A percentile compares a stretch with the other conserved stretches of the same genome.
phyloP scores from a whole-genome alignment of 2,113 vertebrate genomes.

The Zingel zingel region DNA sequence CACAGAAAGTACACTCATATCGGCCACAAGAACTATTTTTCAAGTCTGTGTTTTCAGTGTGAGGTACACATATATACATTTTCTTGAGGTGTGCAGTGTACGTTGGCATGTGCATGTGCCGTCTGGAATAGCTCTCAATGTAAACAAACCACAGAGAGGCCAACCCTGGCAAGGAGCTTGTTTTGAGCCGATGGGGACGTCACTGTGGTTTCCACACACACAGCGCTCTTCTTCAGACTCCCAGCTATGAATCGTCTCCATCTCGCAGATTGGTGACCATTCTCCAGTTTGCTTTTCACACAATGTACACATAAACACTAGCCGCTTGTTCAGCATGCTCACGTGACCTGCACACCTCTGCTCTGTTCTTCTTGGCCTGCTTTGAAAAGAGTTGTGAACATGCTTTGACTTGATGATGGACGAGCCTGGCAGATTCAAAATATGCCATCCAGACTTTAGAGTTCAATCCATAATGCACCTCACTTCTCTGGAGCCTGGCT shows the following conservation, averaged over 20 bases:
- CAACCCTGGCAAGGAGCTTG: conserved; percentile 54
- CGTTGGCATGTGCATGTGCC: conserved; percentile 42
- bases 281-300: conserved; percentile 76
- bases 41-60: conserved; percentile 23
- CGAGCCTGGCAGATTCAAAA: conserved; percentile 67
- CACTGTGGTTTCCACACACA: conserved; percentile 73
- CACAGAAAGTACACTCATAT: conserved; percentile 11
- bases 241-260: conserved; percentile 29
- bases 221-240: conserved; percentile 50
- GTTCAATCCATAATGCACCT: conserved; percentile 59
- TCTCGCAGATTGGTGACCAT: conserved; percentile 71
- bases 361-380: conserved; percentile 20
- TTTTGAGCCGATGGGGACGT: conserved; percentile 65
- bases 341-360: conserved; percentile 29
- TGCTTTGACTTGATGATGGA: conserved; percentile 66
- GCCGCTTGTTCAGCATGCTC: conserved; percentile 39
- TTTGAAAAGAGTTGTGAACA: conserved; percentile 26
- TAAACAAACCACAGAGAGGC: conserved; percentile 76
- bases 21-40: neutral
- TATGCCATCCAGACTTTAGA: conserved; percentile 67
- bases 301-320: conserved; percentile 60
- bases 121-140: conserved; percentile 71
- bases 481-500: conserved; percentile 47
- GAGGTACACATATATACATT: conserved; percentile 22
- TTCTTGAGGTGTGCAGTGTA: conserved; percentile 41